Evolutionary conservation across 2,888 invertebrate species (phyloP).

Genomic region (Drosophila birchii): DNA sequence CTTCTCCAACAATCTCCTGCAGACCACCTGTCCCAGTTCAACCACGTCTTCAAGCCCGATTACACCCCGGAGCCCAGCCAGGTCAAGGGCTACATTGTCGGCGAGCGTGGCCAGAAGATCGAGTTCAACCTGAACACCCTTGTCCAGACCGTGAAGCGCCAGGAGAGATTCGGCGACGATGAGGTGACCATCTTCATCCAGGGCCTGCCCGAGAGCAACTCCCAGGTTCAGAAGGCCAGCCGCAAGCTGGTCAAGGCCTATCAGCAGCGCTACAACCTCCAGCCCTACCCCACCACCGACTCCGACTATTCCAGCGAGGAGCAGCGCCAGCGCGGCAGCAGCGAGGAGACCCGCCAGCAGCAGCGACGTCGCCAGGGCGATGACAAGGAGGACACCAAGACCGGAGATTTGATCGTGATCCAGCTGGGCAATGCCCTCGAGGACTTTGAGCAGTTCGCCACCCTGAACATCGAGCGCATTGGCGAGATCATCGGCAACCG

Average conservation of each 20-base stretch:
- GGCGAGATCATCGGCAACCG: conserved; percentile 77
- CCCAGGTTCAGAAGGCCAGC: conserved; percentile 73
- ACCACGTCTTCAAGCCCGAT: conserved; percentile 65
- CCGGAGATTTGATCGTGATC: conserved; percentile 77
- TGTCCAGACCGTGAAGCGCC: conserved; percentile 61
- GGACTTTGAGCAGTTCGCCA: conserved; percentile 70
- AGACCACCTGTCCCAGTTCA: conserved; percentile 80
- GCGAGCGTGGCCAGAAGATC: conserved; percentile 67
- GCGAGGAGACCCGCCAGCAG: conserved; percentile 59
- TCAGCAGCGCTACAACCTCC: conserved; percentile 75
- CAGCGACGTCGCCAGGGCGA: conserved; percentile 51
- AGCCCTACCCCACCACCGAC: conserved; percentile 38
- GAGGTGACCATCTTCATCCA: conserved; percentile 82
- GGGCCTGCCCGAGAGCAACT: conserved; percentile 71
- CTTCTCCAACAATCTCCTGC: background rate
- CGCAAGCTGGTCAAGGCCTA: conserved; percentile 79
- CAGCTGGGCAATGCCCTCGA: conserved; percentile 72
- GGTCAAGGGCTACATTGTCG: conserved; percentile 68
- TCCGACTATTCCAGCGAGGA: conserved; percentile 42
- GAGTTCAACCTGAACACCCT: conserved; percentile 70
- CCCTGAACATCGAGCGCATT: conserved; percentile 65
- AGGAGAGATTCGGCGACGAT: conserved; percentile 72
- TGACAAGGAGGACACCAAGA: conserved; percentile 54
- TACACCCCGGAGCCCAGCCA: conserved; percentile 74
- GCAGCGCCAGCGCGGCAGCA: conserved; percentile 49